A percentile compares a stretch with the other conserved stretches of the same genome.
Evolutionary conservation across 1,140 invertebrate species (phyloP).

Genomic region (Cheumatopsyche charites): DNA sequence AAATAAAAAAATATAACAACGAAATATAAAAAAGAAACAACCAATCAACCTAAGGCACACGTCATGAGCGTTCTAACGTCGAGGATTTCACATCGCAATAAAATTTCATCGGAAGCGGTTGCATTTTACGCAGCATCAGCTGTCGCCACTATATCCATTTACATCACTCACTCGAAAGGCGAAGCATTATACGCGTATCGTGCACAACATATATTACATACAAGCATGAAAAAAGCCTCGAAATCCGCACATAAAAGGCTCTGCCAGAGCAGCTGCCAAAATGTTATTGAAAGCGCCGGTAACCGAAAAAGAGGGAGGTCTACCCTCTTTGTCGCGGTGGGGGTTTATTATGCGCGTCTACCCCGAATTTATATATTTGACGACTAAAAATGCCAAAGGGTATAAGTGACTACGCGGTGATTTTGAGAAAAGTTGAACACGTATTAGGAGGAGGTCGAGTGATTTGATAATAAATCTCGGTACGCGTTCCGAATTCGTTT

Average conservation of each 20-base stretch:
- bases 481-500: too few relatives aligned
- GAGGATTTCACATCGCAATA: background rate
- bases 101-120: background rate
- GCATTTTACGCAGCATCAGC: constrained; percentile 17
- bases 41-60: background rate
- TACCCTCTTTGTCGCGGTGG: constrained; percentile 4
- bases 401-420: too few relatives aligned
- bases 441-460: too few relatives aligned
- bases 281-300: constrained; percentile 35
- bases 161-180: background rate
- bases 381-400: too few relatives aligned
- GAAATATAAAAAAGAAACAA: too few relatives aligned
- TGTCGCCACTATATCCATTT: background rate
- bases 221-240: background rate
- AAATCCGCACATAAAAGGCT: constrained; percentile 31
- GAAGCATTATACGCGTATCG: background rate
- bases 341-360: constrained; percentile 13
- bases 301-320: constrained; percentile 19
- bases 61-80: constrained; percentile 1
- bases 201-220: background rate
- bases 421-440: too few relatives aligned
- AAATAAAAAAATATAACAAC: too few relatives aligned
- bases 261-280: constrained; percentile 34
- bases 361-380: constrained; percentile 2
- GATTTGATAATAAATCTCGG: too few relatives aligned